Evolutionary conservation across 2,113 vertebrate species (phyloP).

Genomic region (Rallus limicola): DNA sequence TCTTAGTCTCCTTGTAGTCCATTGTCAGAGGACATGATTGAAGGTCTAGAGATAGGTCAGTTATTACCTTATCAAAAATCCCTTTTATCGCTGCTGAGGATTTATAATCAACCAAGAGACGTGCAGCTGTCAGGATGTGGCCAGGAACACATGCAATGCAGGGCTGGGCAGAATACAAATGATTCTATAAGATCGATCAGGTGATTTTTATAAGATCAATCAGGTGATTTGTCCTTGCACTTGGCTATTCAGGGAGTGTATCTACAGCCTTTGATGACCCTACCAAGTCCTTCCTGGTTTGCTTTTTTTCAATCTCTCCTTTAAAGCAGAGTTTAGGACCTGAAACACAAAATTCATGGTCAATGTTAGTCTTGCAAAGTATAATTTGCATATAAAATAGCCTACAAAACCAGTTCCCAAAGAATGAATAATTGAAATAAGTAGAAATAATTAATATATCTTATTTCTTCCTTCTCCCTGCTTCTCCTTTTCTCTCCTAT

Average conservation of each 20-base stretch:
- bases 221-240: slow-evolving; percentile 6
- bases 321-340: neutral
- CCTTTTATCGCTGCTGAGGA: neutral
- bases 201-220: slow-evolving; percentile 31
- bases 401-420: neutral
- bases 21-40: slow-evolving; percentile 28
- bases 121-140: slow-evolving; percentile 11
- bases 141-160: neutral
- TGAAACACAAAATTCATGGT: fast-evolving
- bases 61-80: slow-evolving; percentile 56
- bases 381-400: neutral
- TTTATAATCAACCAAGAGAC: slow-evolving; percentile 44
- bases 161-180: slow-evolving; percentile 30
- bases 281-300: neutral
- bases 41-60: slow-evolving; percentile 32
- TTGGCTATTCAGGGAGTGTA: neutral
- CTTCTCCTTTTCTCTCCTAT: fast-evolving
- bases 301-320: neutral
- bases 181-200: neutral
- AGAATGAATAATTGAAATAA: neutral
- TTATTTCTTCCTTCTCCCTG: neutral
- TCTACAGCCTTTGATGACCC: neutral
- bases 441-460: neutral
- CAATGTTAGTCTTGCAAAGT: neutral
- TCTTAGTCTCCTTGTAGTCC: slow-evolving; percentile 1